Evolutionary conservation across 2,888 invertebrate species (phyloP), one percentile per base, ranked within the genome.

Genomic region (Smittia sp.): DNA sequence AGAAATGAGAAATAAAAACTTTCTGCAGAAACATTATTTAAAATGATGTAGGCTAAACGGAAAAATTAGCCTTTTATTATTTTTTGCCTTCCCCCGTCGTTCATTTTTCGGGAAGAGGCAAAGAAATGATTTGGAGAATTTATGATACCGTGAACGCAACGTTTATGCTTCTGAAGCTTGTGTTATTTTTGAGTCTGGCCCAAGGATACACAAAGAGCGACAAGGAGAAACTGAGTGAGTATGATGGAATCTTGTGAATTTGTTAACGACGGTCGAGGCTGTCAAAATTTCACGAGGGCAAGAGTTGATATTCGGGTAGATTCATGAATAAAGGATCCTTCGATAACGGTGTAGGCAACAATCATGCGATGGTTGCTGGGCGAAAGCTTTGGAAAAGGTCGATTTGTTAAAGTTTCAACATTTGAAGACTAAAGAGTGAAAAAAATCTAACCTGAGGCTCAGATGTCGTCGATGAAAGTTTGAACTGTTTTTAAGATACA

Each of bases 21-120:
- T 39, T n/a, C 20, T 7, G 20, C 18, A 67, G 1, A 27, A 69
- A 54, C 52, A 69, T 69, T 54, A 69, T 69, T 69, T 69, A 69
- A 69, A 69, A 69, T 69, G 54, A 69, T 69, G 69, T 69, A 69
- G 69, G 69, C 69, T 41, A 39, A 67, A 67, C 67, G 67, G 67
- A 41, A 27, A 52, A 69, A 27, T 27, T 52, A 52, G 27, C 54
- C 27, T 52, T 54, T 69, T 69, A 69, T 54, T 68, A 68, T 68
- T 69, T 18, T 54, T 39, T 67, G 39, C 67, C 15, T 25, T 22
- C n/a, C 41, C 41, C 67, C 6, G 38, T 9, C 7, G 11, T 67
- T 18, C 58, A 46, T 18, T 9, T 15, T 20, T 18, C 7, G 7
- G 58, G 20, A 1, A 11, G 20, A 13, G 39, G 67, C 41, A 24